These are phyloP conservation scores for Montifringilla adamsi DNA, from an alignment of 2,113 vertebrate genomes.

Conservation along the genomic window DNA sequence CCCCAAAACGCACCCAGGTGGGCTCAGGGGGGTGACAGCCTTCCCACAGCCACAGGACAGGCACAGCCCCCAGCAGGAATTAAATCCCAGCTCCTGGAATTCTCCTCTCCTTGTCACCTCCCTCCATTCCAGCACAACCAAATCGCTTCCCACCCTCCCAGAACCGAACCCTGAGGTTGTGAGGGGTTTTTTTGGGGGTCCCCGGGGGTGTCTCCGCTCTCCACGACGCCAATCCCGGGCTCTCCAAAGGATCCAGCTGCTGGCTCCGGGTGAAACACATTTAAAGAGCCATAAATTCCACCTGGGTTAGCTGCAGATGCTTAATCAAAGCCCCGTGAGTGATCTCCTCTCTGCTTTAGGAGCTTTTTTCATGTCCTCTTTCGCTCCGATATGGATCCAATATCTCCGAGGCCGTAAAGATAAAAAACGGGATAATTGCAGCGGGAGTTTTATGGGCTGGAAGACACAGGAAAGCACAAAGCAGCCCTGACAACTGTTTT, in stretches of 20 bases:
- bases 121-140: not conserved
- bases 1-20: rapidly evolving
- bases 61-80: not conserved
- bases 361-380: slow-evolving; percentile 31
- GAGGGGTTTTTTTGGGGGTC: rapidly evolving
- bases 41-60: rapidly evolving
- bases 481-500: not conserved
- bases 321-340: slow-evolving; percentile 1
- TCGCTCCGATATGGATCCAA: slow-evolving; percentile 18
- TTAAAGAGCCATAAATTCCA: not conserved
- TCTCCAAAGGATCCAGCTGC: not conserved
- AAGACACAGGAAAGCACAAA: not conserved
- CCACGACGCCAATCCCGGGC: rapidly evolving
- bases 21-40: rapidly evolving
- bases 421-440: slow-evolving; percentile 43
- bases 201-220: rapidly evolving
- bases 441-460: slow-evolving; percentile 10
- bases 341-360: not conserved
- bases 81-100: not conserved
- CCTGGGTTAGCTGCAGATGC: not conserved
- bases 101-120: rapidly evolving
- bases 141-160: rapidly evolving
- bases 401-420: slow-evolving; percentile 39
- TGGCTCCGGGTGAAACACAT: rapidly evolving
- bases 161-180: rapidly evolving